A percentile compares a stretch with the other conserved stretches of the same genome.
Conservation (phyloP, 2,113 vertebrate species). For the Tachysurus fulvidraco region DNA sequence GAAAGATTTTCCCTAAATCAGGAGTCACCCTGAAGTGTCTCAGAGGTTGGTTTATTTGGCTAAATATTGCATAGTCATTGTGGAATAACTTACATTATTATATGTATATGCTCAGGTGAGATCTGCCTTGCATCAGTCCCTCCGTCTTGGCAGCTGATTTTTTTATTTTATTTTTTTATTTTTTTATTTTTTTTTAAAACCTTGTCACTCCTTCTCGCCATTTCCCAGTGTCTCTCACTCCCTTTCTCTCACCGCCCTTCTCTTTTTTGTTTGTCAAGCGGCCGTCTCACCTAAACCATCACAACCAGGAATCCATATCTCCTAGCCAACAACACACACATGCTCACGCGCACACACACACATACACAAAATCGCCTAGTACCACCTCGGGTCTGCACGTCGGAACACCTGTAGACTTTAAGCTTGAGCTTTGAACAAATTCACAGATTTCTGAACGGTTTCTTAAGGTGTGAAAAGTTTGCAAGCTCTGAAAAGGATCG, state of each 20-base stretch:
- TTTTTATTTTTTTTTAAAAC: constrained; percentile 19
- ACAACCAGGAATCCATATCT: constrained; percentile 24
- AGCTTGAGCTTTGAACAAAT: constrained; percentile 68
- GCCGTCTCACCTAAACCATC: constrained; percentile 42
- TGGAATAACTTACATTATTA: not conserved
- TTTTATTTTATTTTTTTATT: constrained; percentile 31
- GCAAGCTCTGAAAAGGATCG: constrained; percentile 46
- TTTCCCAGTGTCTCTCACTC: constrained; percentile 36
- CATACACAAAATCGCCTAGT: not conserved
- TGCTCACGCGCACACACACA: not conserved
- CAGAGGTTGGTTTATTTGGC: constrained; percentile 11
- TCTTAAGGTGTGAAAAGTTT: constrained; percentile 36
- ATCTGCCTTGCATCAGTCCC: constrained; percentile 34
- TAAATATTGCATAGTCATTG: not conserved
- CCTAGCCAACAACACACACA: constrained; percentile 3
- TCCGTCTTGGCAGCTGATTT: constrained; percentile 4
- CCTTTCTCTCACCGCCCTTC: constrained; percentile 26
- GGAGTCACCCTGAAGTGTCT: constrained; percentile 10
- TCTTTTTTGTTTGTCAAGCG: constrained; percentile 33
- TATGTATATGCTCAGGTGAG: constrained; percentile 25
- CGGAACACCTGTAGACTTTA: constrained; percentile 59
- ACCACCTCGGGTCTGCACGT: constrained; percentile 40
- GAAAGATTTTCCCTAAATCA: constrained; percentile 3
- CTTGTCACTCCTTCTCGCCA: not conserved
- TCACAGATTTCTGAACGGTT: constrained; percentile 34